Evolutionary conservation across 2,888 invertebrate species (phyloP).

Genomic region (Vannuccia rotundouncinata): DNA sequence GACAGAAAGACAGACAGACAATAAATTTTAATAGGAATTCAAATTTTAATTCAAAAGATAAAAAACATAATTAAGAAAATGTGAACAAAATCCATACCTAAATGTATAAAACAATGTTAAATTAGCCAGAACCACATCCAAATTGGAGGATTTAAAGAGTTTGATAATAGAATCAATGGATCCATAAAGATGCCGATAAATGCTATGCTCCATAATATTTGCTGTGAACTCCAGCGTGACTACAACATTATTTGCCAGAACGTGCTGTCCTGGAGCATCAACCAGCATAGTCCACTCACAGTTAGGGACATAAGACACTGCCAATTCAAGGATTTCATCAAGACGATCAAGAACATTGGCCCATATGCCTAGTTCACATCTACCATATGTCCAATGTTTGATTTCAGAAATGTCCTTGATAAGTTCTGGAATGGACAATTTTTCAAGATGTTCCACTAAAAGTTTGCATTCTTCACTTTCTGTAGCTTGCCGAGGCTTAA

Average conservation of each 20-base stretch:
- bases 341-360: slow-evolving; percentile 70
- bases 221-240: slow-evolving; percentile 68
- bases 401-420: slow-evolving; percentile 66
- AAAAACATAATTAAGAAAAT: background rate
- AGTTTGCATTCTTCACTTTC: slow-evolving; percentile 64
- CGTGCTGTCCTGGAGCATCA: slow-evolving; percentile 64
- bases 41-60: background rate
- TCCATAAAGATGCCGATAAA: slow-evolving; percentile 78
- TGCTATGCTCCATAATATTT: slow-evolving; percentile 75
- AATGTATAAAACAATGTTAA: slow-evolving; percentile 77
- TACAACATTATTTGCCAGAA: slow-evolving; percentile 43
- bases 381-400: slow-evolving; percentile 75
- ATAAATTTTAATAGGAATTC: background rate
- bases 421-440: slow-evolving; percentile 63
- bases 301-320: slow-evolving; percentile 47
- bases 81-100: slow-evolving; percentile 48
- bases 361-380: slow-evolving; percentile 79
- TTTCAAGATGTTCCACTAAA: slow-evolving; percentile 67
- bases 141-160: slow-evolving; percentile 61
- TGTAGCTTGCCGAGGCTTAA: background rate
- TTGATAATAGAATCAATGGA: slow-evolving; percentile 76
- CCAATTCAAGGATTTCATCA: slow-evolving; percentile 66
- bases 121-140: slow-evolving; percentile 75
- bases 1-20: slow-evolving; percentile 38
- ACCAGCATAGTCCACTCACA: slow-evolving; percentile 66